Conservation (phyloP, 2,113 vertebrate species). For the Sylvietta virens region DNA sequence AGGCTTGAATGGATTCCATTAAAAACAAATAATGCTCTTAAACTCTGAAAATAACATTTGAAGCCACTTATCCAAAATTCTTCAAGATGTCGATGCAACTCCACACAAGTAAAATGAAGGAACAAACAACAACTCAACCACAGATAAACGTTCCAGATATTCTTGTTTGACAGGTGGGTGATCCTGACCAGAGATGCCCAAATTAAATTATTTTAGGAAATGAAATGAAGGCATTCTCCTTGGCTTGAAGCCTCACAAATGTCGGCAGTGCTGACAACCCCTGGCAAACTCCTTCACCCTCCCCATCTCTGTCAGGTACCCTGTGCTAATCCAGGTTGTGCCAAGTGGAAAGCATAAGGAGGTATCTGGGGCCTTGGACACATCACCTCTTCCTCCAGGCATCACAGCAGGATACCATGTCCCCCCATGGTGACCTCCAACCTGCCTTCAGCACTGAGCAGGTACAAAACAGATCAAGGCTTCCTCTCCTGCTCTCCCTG, state of each 20-base stretch:
- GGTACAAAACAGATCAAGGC: rapidly evolving
- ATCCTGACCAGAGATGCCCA: background rate
- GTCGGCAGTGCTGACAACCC: background rate
- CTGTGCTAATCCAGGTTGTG: background rate
- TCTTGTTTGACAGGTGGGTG: background rate
- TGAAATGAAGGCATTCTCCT: background rate
- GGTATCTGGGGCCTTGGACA: background rate
- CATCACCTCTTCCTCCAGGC: background rate
- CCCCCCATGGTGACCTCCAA: rapidly evolving
- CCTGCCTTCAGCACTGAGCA: background rate
- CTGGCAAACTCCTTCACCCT: background rate
- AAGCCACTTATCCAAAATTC: background rate
- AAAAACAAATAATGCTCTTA: background rate
- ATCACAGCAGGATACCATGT: background rate
- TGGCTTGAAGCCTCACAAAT: background rate
- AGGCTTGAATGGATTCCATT: background rate
- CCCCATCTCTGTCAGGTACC: background rate
- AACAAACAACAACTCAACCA: background rate
- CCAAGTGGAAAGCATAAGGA: background rate
- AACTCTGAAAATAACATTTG: background rate
- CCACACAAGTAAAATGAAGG: background rate
- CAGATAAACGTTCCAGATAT: background rate
- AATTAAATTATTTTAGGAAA: background rate
- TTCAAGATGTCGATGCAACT: background rate
- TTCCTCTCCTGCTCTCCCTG: background rate